These are phyloP conservation scores for Helicoverpa zea DNA, from an alignment of 1,140 invertebrate species.

Conservation along the genomic window DNA sequence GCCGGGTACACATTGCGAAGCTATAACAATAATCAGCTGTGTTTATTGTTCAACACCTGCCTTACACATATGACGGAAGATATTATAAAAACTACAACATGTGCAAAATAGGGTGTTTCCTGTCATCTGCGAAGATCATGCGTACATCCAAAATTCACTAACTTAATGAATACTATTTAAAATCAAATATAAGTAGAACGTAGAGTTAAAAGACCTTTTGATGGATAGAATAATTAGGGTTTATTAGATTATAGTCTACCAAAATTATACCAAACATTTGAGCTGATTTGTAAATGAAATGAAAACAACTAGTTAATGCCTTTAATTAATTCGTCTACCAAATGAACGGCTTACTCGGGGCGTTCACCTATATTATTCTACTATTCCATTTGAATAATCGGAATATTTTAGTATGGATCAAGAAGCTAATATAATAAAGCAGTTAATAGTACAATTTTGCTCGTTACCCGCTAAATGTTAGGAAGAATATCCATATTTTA, in stretches of 20 bases:
- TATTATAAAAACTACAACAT: conserved; percentile 50
- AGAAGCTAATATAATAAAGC: too few species aligned
- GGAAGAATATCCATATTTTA: conserved; percentile 6
- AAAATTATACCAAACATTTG: conserved; percentile 2
- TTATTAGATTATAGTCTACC: not conserved
- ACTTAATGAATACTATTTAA: not conserved
- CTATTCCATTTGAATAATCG: too few species aligned
- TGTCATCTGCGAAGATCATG: conserved; percentile 23
- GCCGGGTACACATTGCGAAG: conserved; percentile 12
- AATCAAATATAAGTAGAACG: not conserved
- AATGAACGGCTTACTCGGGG: not conserved
- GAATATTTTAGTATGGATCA: too few species aligned
- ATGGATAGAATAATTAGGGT: not conserved
- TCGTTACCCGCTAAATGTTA: not conserved
- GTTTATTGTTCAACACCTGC: conserved; percentile 43
- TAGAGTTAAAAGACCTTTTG: too few species aligned
- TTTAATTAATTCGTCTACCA: not conserved
- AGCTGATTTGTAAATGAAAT: conserved; percentile 19
- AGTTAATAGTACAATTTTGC: too few species aligned
- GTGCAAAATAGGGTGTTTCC: conserved; percentile 49
- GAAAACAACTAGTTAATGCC: conserved; percentile 2
- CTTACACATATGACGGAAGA: conserved; percentile 41
- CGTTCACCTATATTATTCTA: not conserved
- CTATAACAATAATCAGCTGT: conserved; percentile 31
- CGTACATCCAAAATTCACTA: not conserved